A percentile compares a stretch with the other conserved stretches of the same genome.
phyloP scores from a whole-genome alignment of 2,888 invertebrate species.

The Orchestes rusci region DNA sequence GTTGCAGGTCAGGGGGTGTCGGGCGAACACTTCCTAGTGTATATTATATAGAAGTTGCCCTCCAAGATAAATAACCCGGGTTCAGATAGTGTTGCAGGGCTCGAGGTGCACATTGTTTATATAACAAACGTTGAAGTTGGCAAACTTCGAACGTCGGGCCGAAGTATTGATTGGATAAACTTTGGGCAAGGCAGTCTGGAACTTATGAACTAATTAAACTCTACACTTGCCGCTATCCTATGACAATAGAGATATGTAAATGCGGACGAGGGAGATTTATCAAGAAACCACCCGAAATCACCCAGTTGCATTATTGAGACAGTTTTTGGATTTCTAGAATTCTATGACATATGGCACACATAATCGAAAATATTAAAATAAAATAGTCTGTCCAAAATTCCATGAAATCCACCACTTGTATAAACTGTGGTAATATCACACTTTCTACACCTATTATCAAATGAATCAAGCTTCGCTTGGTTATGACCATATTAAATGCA shows the following conservation, averaged over 20 bases:
- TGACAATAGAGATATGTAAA: constrained; percentile 46
- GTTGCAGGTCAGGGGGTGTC: constrained; percentile 8
- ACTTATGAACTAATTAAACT: constrained; percentile 47
- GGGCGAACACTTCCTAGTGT: constrained; percentile 17
- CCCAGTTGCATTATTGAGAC: too few species aligned
- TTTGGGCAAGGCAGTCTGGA: constrained; percentile 32
- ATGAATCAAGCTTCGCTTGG: too few species aligned
- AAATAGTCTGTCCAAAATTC: too few species aligned
- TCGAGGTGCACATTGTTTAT: constrained; percentile 42
- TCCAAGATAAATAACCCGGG: constrained; percentile 37
- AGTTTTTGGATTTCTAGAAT: too few species aligned
- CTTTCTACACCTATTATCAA: too few species aligned
- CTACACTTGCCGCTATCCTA: constrained; percentile 36
- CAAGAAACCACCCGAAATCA: too few species aligned
- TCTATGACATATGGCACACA: too few species aligned
- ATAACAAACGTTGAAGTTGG: constrained; percentile 44
- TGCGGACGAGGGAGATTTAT: constrained; percentile 32
- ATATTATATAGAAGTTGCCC: constrained; percentile 24
- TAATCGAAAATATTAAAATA: too few species aligned
- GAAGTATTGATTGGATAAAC: constrained; percentile 43
- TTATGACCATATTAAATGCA: too few species aligned
- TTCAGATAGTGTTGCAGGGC: constrained; percentile 37
- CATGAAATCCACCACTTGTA: too few species aligned
- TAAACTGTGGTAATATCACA: too few species aligned
- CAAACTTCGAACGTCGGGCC: constrained; percentile 35